Conservation (phyloP, 2,888 invertebrate genomes). For the Hypena proboscidalis region DNA sequence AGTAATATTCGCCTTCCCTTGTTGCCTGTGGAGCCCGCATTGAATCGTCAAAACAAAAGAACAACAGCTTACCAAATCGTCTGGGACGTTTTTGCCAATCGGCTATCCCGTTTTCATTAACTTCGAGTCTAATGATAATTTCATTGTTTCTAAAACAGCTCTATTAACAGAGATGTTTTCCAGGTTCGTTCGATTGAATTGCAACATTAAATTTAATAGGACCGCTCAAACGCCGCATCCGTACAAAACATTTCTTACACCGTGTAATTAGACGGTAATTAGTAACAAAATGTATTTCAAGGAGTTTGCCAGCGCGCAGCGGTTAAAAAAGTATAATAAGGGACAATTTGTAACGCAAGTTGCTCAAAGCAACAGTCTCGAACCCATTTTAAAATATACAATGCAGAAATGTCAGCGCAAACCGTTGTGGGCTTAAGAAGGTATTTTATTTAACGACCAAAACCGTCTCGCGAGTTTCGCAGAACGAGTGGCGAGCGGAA, state of each 20-base stretch:
- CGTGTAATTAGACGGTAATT: slow-evolving; percentile 19
- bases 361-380: slow-evolving; percentile 33
- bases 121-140: too few species aligned
- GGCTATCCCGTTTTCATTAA: too few species aligned
- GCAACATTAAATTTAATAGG: slow-evolving; percentile 1
- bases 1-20: slow-evolving; percentile 65
- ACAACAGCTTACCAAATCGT: slow-evolving; percentile 14
- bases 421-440: slow-evolving; percentile 47
- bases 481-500: slow-evolving; percentile 63
- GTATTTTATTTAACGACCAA: slow-evolving; percentile 57
- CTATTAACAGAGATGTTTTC: too few species aligned
- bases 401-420: slow-evolving; percentile 36
- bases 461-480: slow-evolving; percentile 56
- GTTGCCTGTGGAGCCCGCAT: slow-evolving; percentile 26
- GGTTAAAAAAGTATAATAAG: slow-evolving; percentile 23
- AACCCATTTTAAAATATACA: slow-evolving; percentile 31
- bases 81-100: not conserved
- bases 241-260: slow-evolving; percentile 3
- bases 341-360: slow-evolving; percentile 37
- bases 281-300: slow-evolving; percentile 18
- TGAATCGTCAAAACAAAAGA: slow-evolving; percentile 33
- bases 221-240: not conserved
- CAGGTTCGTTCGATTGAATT: not conserved
- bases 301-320: slow-evolving; percentile 12
- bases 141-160: too few species aligned